Percentiles rank a stretch among this genome's conserved stretches.
phyloP scores from a whole-genome alignment of 1,140 invertebrate species.

The Platyura marginata region DNA sequence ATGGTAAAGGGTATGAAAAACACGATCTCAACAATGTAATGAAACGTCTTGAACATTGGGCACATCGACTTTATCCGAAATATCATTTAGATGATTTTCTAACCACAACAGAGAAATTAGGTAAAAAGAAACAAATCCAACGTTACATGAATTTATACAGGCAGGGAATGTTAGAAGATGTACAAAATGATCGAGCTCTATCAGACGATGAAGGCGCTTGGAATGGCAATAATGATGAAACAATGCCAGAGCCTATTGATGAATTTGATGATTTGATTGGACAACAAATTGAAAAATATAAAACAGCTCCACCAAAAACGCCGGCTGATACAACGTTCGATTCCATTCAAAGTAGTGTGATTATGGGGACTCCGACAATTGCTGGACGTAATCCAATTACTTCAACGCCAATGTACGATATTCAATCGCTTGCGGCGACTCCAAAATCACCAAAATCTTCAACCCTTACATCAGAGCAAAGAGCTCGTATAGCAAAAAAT shows the following conservation, averaged over 20 bases:
- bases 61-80: constrained; percentile 74
- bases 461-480: constrained; percentile 11
- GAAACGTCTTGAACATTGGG: constrained; percentile 79
- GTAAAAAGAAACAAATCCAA: constrained; percentile 47
- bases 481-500: constrained; percentile 21
- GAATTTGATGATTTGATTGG: constrained; percentile 31
- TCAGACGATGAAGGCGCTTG: constrained; percentile 16
- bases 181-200: constrained; percentile 8
- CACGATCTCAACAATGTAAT: constrained; percentile 65
- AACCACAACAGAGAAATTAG: constrained; percentile 60
- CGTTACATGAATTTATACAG: constrained; percentile 39
- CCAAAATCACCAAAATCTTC: neutral
- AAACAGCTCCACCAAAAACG: constrained; percentile 7
- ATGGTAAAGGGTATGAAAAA: constrained; percentile 66
- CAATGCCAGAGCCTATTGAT: constrained; percentile 18
- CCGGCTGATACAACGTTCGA: constrained; percentile 5
- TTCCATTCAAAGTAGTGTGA: neutral
- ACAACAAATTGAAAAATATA: constrained; percentile 26
- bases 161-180: constrained; percentile 32
- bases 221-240: constrained; percentile 7
- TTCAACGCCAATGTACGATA: neutral
- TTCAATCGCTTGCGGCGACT: neutral
- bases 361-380: constrained; percentile 18
- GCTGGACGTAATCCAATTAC: constrained; percentile 9
- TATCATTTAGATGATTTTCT: constrained; percentile 72